Base-by-base conservation (phyloP, 1,140 invertebrate genomes). In the Diachasma alloeum region DNA sequence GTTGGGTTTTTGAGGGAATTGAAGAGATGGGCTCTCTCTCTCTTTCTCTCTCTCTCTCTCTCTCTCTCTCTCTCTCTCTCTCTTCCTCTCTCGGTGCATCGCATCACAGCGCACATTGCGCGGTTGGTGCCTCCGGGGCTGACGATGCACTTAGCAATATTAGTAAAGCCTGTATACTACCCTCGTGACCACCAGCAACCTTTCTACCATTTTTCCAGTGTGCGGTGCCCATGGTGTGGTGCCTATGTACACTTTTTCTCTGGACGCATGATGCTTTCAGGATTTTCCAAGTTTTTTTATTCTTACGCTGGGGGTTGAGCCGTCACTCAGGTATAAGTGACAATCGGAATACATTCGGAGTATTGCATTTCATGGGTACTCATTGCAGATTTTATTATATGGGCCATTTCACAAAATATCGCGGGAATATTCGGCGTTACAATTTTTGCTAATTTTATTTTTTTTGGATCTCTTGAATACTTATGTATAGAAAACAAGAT, bases 101-200 rank as follows among this genome's bases (percentile, higher is more conserved):
- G 78, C 81, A 83, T 84, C 79, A 80, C 79, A 80, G 78, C 76
- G 82, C 69, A 67, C 79, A 80, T 78, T 80, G 84, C 81, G 59
- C 59, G 59, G 59, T 63, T 63, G 19, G 59, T 63, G 59, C 75
- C 78, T 77, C 79, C 81, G 83, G 84, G 81, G 78, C 83, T 86
- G 83, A 85, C 83, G 83, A 86, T 86, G 84, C 85, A 86, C 85
- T 86, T 86, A 86, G 84, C 80, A 82, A 85, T 86, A 86, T 86
- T 86, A 86, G 83, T 84, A 86, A 83, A 85, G 81, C 79, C 70
- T 70, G 39, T 36, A 26, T 56, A 42, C 24, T 67, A 67, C 46
- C 59, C 37, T 70, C 56, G 68, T 56, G 36, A 56, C 56, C 72
- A 59, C 72, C 48, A 26, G 8, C 59, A 63, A 63, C 59, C 59